These are phyloP conservation scores for Rhabdornis inornatus DNA, from an alignment of 2,113 vertebrate genomes.

Conservation along the genomic window DNA sequence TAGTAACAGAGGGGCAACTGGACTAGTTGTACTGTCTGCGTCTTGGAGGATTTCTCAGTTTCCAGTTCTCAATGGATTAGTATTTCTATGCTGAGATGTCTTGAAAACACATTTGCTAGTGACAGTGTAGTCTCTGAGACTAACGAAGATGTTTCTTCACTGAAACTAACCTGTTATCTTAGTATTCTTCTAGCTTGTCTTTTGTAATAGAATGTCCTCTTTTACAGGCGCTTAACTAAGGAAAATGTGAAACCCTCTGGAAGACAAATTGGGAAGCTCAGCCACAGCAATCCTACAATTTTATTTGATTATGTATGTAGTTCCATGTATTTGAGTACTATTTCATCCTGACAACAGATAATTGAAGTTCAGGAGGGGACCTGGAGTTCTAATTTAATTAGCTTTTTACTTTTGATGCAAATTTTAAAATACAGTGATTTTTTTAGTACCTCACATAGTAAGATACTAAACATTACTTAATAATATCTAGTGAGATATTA, in stretches of 20 bases:
- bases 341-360: background rate
- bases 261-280: slow-evolving; percentile 98
- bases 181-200: background rate
- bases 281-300: slow-evolving; percentile 99
- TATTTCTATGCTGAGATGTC: background rate
- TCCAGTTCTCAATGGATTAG: background rate
- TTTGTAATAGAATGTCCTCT: slow-evolving; percentile 5
- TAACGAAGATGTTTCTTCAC: background rate
- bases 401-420: background rate
- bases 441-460: background rate
- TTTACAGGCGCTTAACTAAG: slow-evolving; percentile 91
- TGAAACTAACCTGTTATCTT: background rate
- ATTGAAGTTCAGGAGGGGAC: background rate
- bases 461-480: background rate
- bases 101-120: background rate
- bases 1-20: background rate
- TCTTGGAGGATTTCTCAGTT: background rate
- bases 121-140: background rate
- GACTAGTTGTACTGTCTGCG: background rate
- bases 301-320: slow-evolving; percentile 97
- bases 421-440: background rate
- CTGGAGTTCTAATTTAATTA: background rate
- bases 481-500: background rate
- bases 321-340: background rate
- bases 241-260: slow-evolving; percentile 99